phyloP scores from a whole-genome alignment of 2,888 invertebrate species.

The Scrobipalpa atriplicella region DNA sequence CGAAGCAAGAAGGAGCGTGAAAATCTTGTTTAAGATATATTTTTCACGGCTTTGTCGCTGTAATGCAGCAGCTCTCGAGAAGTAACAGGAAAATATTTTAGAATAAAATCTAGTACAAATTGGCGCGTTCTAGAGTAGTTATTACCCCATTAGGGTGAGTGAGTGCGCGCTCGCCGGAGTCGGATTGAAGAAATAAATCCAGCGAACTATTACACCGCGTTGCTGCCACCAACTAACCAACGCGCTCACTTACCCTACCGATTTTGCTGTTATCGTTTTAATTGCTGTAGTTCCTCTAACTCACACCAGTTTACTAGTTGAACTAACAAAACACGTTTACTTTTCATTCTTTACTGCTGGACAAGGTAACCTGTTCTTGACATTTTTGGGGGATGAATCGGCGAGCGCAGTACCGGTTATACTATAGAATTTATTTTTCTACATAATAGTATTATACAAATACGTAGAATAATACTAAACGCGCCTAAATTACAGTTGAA shows the following conservation, averaged over 20 bases:
- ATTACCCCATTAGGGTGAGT: slow-evolving; percentile 67
- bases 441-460: too few species aligned
- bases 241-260: background rate
- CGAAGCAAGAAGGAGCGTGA: slow-evolving; percentile 31
- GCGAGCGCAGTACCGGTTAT: too few species aligned
- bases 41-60: slow-evolving; percentile 47
- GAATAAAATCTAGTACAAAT: slow-evolving; percentile 65
- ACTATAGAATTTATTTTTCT: too few species aligned
- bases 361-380: too few species aligned
- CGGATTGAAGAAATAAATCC: slow-evolving; percentile 65
- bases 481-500: too few species aligned
- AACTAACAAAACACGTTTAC: too few species aligned
- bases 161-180: slow-evolving; percentile 55
- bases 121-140: slow-evolving; percentile 67
- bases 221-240: background rate
- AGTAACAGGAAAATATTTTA: slow-evolving; percentile 60
- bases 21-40: slow-evolving; percentile 44
- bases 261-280: too few species aligned
- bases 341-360: too few species aligned
- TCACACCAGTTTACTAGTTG: too few species aligned
- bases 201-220: slow-evolving; percentile 44
- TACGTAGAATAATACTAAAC: too few species aligned
- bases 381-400: too few species aligned
- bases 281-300: too few species aligned
- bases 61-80: slow-evolving; percentile 50